Evolutionary conservation across 2,888 invertebrate genomes (phyloP), one percentile per base, ranked within the genome.

Genomic region (Apotomis turbidana): DNA sequence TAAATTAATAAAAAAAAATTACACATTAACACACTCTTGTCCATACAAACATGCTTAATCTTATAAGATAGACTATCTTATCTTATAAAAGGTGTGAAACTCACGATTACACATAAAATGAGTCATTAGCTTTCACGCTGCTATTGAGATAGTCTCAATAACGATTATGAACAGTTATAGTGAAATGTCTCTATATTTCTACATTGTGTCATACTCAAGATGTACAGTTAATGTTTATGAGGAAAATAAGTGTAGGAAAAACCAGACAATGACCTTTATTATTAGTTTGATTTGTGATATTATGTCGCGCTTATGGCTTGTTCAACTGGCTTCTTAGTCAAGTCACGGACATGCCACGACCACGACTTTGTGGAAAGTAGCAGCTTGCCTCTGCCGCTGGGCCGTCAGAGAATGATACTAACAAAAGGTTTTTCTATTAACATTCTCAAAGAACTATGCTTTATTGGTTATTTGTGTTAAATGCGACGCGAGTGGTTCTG

Each of bases 171-270:
- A 55, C 12, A 55, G 54, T 46, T 55, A 5, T 15, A 66, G 27
- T 12, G n/a, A 54, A 64, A 27, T 9, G 13, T 63, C 52, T 41
- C 2, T 38, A 3, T 58, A 38, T 58, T 58, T 38, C n/a, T 5
- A 3, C 41, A 36, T 27, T 66, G 57, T 57, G 66, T 57, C 55
- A 66, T 46, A 46, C 12, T 44, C 2, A 4, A 36, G n/a, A 6
- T 44, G 12, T 61, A n/a, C 49, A 49, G 51, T 6, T 51, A 62
- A 36, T 49, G n/a, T 44, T 41, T 38, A 13, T 66, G 44, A 66
- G 46, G 55, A 66, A 66, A 9, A 57, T 46, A 54, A 9, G 55
- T n/a, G 8, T n/a, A 8, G 66, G 66, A 44, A 66, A 66, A 57
- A 46, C 66, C 57, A 5, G 12, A 27, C n/a, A 12, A 15, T 52